These are phyloP conservation scores for Dreissena polymorpha DNA, from an alignment of 1,140 invertebrate species.

Conservation along the genomic window DNA sequence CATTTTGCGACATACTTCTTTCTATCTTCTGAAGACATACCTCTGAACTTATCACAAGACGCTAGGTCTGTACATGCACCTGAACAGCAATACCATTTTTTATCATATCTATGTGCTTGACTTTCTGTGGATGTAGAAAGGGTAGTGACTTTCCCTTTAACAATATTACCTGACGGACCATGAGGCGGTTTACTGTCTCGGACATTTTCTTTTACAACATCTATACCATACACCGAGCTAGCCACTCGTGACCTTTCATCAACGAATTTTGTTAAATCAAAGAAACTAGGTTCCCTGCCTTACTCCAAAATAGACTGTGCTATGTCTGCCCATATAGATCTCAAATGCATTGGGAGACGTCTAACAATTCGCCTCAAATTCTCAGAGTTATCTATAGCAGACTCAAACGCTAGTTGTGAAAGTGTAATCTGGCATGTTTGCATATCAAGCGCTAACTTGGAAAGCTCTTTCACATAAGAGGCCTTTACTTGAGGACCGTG, in stretches of 20 bases:
- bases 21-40: neutral
- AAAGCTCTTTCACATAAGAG: neutral
- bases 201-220: slow-evolving; percentile 9
- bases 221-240: slow-evolving; percentile 11
- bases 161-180: neutral
- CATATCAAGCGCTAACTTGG: neutral
- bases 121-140: no score
- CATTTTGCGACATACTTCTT: neutral
- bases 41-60: neutral
- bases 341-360: slow-evolving; percentile 2
- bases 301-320: neutral
- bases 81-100: neutral
- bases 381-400: neutral
- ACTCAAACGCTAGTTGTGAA: neutral
- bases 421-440: neutral
- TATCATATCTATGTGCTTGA: neutral
- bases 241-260: neutral
- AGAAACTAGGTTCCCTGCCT: neutral
- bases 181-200: neutral
- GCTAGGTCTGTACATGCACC: neutral
- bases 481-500: neutral
- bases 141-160: neutral
- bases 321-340: neutral
- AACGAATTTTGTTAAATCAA: neutral
- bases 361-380: slow-evolving; percentile 4